Base-by-base conservation (phyloP, 1,140 invertebrate species). In the Ceratitis capitata region DNA sequence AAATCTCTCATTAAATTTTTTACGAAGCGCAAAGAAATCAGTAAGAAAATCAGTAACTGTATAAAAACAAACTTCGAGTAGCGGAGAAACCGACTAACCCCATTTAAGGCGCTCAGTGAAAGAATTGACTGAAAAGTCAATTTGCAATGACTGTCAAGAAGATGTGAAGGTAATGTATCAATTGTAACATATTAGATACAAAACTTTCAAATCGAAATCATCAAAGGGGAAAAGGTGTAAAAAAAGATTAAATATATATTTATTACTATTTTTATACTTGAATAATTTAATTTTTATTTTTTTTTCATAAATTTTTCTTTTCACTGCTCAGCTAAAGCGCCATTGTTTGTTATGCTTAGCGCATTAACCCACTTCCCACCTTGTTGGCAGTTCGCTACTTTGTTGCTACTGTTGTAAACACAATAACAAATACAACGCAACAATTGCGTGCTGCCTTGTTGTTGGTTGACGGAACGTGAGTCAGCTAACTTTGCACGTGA, bases 401-500 rank as follows among this genome's bases (percentile, higher is more conserved):
- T 45, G 39, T 23, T n/a, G 39, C 9, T 45, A 26, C 39, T 45
- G 19, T 16, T 10, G 16, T 82, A 9, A 35, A 69, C 26, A 35
- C 32, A 45, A 16, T 42, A 32, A n/a, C n/a, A n/a, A n/a, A n/a
- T n/a, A n/a, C n/a, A n/a, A 47, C 16, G 39, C 69, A 82, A 45
- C 82, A 56, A 82, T 61, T 88, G 88, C 88, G 88, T 89, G 88
- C 87, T 86, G 87, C 83, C 39, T n/a, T n/a, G 88, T 87, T 88
- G 89, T 90, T 90, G 89, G 56, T 61, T 26, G 56, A 61, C 29
- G 23, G 26, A 61, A 61, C 89, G 88, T 87, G 86, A n/a, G 56
- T 26, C 56, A n/a, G n/a, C n/a, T n/a, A n/a, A 42, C 35, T 39
- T 69, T 69, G 74, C 86, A 89, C 88, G 88, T 88, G 88, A 90